Evolutionary conservation across 2,113 vertebrate species (phyloP), one percentile per base, ranked within the genome.

Genomic region (Prunella fulvescens): DNA sequence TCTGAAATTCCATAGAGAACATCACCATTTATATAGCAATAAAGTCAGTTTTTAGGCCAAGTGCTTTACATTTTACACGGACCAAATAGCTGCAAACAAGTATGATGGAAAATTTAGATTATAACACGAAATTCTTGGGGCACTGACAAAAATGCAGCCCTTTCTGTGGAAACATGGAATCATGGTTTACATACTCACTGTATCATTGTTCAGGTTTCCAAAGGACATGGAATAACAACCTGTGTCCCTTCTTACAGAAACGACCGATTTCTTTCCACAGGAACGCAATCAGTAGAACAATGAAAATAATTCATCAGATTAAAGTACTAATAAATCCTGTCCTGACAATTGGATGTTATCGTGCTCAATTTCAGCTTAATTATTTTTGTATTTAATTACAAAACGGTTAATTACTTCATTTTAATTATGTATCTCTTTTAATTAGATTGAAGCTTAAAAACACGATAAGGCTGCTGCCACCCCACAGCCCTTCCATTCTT

Each of bases 381-480:
- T 98, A 98, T 98, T 98, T 98, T 96, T 93, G 86, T 96, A 97
- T 98, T 97, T 98, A 98, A 98, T 98, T 98, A 98, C 93, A 96
- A 97, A 97, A 96, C 0, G 10, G 96, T 96, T 98, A 97, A 98
- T 98, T 96, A 86, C 95, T 96, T 97, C 70, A 89, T 95, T 97
- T 96, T 97, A 97, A 97, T 96, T 97, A 92, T 92, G 86, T 92
- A 97, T 97, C 92, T 96, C 85, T 95, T 96, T 97, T 96, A 97
- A 96, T 95, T 94, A 97, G 93, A 93, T 90, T 77, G 78, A 92
- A 74, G 69, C 87, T 81, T 81, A 96, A 91, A 85, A 95, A 53
- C 9, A 57, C 2, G 51, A 95, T 96, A 96, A 97, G 20, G 54
- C 65, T 86, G 72, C 73, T 89, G 81, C 84, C 69, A 58, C 84